Base-by-base conservation (phyloP, 2,797 vertebrate species). In the Numenius phaeopus region DNA sequence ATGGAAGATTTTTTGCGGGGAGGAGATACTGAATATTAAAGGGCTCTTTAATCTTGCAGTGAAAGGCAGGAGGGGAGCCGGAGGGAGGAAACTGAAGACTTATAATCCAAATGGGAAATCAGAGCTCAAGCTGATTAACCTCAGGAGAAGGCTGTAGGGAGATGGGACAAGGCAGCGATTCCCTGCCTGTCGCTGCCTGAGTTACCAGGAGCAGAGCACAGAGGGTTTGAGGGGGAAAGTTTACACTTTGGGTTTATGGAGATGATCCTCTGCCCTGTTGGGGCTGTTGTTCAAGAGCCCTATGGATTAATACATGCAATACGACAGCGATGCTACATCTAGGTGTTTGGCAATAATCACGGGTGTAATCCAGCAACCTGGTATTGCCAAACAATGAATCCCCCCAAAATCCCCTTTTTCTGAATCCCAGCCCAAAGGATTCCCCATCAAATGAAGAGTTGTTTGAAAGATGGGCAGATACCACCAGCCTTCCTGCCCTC, bases 281-380 rank as follows among this genome's bases (percentile, higher is more conserved):
- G 21, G 32, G 26, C 34, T 73, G 37, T 14, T 22, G 44, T 42
- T 65, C 44, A 39, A 62, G 12, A 50, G 11, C 24, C 58, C 49
- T 34, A 4, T 57, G 14, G 55, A 58, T 52, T 30, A 69, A 29
- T 1, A 6, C 2, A 2, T 19, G 57, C 12, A 5, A 18, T 21
- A 16, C 1, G 0, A 7, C 14, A 27, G 24, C 1, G 3, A 24
- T 18, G 30, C 46, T 39, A 6, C 26, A 14, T 10, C 22, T 8
- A 6, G 19, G 32, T 19, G 22, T 23, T 55, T 32, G 40, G 32
- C 34, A 47, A 20, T 42, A 49, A 47, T 65, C 50, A 37, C 1
- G 9, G 57, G 11, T 44, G 37, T 24, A 69, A 23, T 61, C 42
- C 42, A 57, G 18, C 49, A 44, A 8, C 4, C 13, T 1, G 3